A percentile compares a stretch with the other conserved stretches of the same genome.
Evolutionary conservation across 1,140 invertebrate genomes (phyloP).

Genomic region (Papilio machaon): DNA sequence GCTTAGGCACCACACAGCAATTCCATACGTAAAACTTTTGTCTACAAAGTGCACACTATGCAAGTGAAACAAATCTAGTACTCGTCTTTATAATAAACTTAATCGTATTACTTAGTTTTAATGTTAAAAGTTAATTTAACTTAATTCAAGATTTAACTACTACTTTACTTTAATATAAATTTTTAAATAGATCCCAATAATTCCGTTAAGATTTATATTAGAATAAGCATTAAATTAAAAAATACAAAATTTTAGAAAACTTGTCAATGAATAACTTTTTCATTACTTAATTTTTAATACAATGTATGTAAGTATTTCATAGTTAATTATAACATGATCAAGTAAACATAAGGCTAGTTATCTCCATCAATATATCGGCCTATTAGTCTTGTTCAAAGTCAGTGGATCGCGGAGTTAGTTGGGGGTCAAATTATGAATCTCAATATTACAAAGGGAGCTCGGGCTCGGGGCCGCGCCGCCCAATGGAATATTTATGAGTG

Average conservation of each 20-base stretch:
- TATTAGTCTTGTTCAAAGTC: slow-evolving; percentile 48
- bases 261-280: too few relatives aligned
- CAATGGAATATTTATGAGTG: slow-evolving; percentile 80
- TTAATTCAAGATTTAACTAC: too few relatives aligned
- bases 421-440: slow-evolving; percentile 72
- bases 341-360: neutral
- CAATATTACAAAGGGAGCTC: slow-evolving; percentile 61
- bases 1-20: slow-evolving; percentile 47
- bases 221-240: too few relatives aligned
- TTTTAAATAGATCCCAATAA: too few relatives aligned
- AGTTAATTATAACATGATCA: neutral
- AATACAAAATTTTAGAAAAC: too few relatives aligned
- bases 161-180: too few relatives aligned
- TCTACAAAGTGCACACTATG: slow-evolving; percentile 43
- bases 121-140: too few relatives aligned
- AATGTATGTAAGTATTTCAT: slow-evolving; percentile 7
- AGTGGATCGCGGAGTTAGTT: slow-evolving; percentile 57
- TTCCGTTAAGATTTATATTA: too few relatives aligned
- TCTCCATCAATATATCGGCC: slow-evolving; percentile 24
- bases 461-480: slow-evolving; percentile 43
- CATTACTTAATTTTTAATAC: too few relatives aligned
- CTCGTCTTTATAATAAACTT: slow-evolving; percentile 5
- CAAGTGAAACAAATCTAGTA: slow-evolving; percentile 39
- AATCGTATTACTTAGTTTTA: neutral
- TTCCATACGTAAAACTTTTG: slow-evolving; percentile 49